Conservation (phyloP, 2,888 invertebrate genomes). For the Lobophora halterata region DNA sequence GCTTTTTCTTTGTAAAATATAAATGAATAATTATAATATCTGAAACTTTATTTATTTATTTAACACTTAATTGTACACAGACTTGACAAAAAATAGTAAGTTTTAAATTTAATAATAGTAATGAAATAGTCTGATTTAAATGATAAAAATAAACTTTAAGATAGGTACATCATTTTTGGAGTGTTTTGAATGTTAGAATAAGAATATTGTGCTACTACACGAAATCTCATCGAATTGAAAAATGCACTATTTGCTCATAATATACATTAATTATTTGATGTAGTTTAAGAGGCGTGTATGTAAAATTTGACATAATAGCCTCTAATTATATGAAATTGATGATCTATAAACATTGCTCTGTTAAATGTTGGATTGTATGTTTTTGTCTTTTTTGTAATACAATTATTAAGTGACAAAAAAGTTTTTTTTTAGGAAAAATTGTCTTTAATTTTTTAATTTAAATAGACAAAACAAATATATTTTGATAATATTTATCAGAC, state of each 20-base stretch:
- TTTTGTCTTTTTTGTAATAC: slow-evolving; percentile 61
- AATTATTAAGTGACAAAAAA: slow-evolving; percentile 52
- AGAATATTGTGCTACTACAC: not conserved
- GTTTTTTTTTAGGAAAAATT: slow-evolving; percentile 27
- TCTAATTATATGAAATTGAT: slow-evolving; percentile 13
- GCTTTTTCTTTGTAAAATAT: no score
- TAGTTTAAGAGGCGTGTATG: no score
- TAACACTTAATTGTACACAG: no score
- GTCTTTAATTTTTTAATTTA: slow-evolving; percentile 13
- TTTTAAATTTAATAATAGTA: not conserved
- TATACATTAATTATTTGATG: not conserved
- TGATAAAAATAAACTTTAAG: slow-evolving; percentile 8
- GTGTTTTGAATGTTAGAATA: slow-evolving; percentile 19
- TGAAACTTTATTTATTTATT: no score
- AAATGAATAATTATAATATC: no score
- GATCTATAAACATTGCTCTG: slow-evolving; percentile 45
- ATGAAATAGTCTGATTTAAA: slow-evolving; percentile 13
- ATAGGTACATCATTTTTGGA: slow-evolving; percentile 11
- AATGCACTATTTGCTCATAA: not conserved
- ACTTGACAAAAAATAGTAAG: no score
- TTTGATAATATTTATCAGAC: not conserved
- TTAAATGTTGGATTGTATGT: slow-evolving; percentile 53
- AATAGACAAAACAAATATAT: not conserved
- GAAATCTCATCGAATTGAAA: not conserved
- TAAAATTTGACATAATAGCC: no score